Evolutionary conservation across 2,888 invertebrate genomes (phyloP).

Genomic region (Xanthostigma xanthostigma): DNA sequence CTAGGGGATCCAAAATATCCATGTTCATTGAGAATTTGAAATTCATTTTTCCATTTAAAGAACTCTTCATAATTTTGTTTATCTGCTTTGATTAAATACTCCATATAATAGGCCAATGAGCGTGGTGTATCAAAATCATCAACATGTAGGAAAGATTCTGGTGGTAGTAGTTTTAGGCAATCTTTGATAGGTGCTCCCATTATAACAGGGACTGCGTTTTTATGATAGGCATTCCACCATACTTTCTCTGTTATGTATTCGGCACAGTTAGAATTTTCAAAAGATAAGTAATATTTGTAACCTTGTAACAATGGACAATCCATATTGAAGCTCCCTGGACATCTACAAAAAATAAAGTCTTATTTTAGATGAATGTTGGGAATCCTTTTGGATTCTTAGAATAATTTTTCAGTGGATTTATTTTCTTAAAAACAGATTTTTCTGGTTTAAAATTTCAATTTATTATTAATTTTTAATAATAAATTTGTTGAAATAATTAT

Average conservation of each 20-base stretch:
- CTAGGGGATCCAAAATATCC: slow-evolving; percentile 47
- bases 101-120: slow-evolving; percentile 36
- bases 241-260: slow-evolving; percentile 58
- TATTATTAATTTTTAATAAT: too few relatives aligned
- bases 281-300: slow-evolving; percentile 53
- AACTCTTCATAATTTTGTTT: slow-evolving; percentile 28
- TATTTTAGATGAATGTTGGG: too few relatives aligned
- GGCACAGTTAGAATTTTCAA: slow-evolving; percentile 53
- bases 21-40: slow-evolving; percentile 44
- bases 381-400: too few relatives aligned
- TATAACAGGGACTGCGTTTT: slow-evolving; percentile 47
- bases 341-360: slow-evolving; percentile 29
- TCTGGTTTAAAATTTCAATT: too few relatives aligned
- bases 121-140: slow-evolving; percentile 35
- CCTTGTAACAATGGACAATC: slow-evolving; percentile 40
- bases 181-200: slow-evolving; percentile 37
- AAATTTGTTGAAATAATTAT: too few relatives aligned
- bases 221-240: slow-evolving; percentile 47
- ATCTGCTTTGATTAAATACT: slow-evolving; percentile 28
- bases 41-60: slow-evolving; percentile 44
- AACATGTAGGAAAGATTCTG: slow-evolving; percentile 44
- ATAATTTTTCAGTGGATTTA: too few relatives aligned
- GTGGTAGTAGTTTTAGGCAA: slow-evolving; percentile 39
- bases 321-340: slow-evolving; percentile 43
- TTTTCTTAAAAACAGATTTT: too few relatives aligned